Base-by-base conservation (phyloP, 2,797 vertebrate genomes). In the Sebastes cheni region DNA sequence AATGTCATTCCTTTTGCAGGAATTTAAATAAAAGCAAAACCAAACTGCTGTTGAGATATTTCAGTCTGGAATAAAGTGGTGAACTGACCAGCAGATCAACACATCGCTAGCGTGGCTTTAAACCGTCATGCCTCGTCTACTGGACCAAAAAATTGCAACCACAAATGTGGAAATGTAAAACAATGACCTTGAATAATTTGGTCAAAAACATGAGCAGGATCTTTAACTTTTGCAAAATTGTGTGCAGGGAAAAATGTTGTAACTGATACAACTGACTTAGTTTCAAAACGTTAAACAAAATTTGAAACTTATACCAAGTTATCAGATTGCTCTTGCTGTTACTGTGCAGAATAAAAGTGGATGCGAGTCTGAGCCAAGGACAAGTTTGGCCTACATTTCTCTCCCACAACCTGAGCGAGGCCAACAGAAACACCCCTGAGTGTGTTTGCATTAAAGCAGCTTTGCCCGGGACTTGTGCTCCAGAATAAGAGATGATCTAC, bases 371-470 rank as follows among this genome's bases (percentile, higher is more conserved):
- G 22, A 88, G 69, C 75, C 27, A 32, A 80, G 77, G 75, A 82
- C 72, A 58, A 50, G 73, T 32, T 29, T 34, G 10, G 61, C 73
- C 59, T 30, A 11, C 25, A n/a, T 79, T 78, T 79, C 72, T 74
- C 77, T 77, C 79, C 56, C 64, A 46, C 72, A 69, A 22, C 54
- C 68, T 30, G 55, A 80, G 16, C 5, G 3, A 27, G 18, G 82
- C 86, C 86, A 88, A 90, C 65, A 87, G 86, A 88, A 91, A 83
- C 77, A 79, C 72, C 71, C 62, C 78, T 8, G 16, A 79, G 75
- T 68, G 58, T 36, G 77, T 89, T 78, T 82, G 76, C 84, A 62
- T 77, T 82, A 80, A 71, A 82, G 67, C 85, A 73, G 77, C 82
- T 83, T 80, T 60, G 58, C 80, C 29, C 52, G 6, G 13, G 72